Evolutionary conservation across 2,113 vertebrate genomes (phyloP).

Genomic region (Halcyon malimbica): DNA sequence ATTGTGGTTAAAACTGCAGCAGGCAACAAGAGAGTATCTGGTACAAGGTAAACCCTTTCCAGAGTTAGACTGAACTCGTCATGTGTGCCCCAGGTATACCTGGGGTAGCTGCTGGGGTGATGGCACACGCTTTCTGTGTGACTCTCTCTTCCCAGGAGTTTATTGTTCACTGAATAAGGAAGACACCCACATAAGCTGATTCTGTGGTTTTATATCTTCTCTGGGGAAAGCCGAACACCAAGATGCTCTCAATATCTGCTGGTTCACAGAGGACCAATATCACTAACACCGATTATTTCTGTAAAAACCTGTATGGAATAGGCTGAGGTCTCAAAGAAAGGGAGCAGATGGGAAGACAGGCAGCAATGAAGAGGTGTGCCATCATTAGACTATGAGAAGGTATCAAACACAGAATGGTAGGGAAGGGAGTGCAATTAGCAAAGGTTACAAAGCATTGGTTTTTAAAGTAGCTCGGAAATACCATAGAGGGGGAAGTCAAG

Average conservation of each 20-base stretch:
- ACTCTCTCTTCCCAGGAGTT: background rate
- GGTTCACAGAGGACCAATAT: background rate
- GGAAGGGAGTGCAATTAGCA: background rate
- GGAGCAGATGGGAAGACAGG: background rate
- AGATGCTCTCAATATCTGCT: background rate
- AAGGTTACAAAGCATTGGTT: background rate
- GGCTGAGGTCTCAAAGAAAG: background rate
- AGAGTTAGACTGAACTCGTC: background rate
- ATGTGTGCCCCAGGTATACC: background rate
- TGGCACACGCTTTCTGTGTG: fast-evolving
- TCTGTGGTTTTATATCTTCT: background rate
- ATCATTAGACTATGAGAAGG: background rate
- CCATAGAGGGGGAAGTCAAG: background rate
- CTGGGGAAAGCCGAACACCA: background rate
- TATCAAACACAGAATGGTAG: background rate
- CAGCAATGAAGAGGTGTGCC: background rate
- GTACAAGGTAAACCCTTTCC: background rate
- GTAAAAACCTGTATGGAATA: background rate
- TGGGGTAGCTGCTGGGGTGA: background rate
- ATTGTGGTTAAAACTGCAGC: background rate
- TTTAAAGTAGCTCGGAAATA: background rate
- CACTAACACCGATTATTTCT: background rate
- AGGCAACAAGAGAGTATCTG: background rate
- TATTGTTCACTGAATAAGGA: background rate
- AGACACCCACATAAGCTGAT: background rate